Percentiles rank a stretch among this genome's conserved stretches.
phyloP scores from a whole-genome alignment of 2,113 vertebrate species.

The Periophthalmus modestus region DNA sequence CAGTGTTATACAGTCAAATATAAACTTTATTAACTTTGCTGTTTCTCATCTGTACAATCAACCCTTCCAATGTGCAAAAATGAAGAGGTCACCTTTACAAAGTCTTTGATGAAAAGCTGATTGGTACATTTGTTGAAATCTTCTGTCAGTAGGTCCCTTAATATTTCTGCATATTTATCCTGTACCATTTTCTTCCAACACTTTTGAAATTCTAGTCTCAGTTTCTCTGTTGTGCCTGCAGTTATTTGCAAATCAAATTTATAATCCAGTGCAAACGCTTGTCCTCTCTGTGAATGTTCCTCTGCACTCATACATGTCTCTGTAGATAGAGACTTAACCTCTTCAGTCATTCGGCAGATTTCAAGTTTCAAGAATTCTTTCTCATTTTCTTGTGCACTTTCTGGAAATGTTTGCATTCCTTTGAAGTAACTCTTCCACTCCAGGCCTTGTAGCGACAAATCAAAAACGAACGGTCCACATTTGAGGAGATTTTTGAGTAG shows the following conservation, averaged over 20 bases:
- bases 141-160: conserved; percentile 50
- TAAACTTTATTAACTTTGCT: background rate
- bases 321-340: conserved; percentile 23
- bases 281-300: conserved; percentile 30
- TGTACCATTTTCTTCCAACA: conserved; percentile 50
- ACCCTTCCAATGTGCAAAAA: conserved; percentile 54
- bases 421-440: conserved; percentile 48
- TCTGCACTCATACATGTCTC: background rate
- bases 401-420: conserved; percentile 20
- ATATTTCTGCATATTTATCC: conserved; percentile 39
- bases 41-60: conserved; percentile 9
- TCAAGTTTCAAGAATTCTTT: conserved; percentile 11
- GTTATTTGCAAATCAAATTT: conserved; percentile 25
- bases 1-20: too few relatives aligned
- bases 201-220: conserved; percentile 43
- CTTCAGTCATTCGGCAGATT: conserved; percentile 1
- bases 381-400: conserved; percentile 27
- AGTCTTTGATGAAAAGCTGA: conserved; percentile 47
- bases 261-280: conserved; percentile 11
- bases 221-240: conserved; percentile 7
- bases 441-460: conserved; percentile 1
- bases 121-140: conserved; percentile 48
- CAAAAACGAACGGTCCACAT: conserved; percentile 8
- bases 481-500: conserved; percentile 29
- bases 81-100: background rate